Percentiles rank a stretch among this genome's conserved stretches.
These are phyloP conservation scores for Labroides dimidiatus DNA, from an alignment of 2,797 vertebrate genomes.

Conservation along the genomic window DNA sequence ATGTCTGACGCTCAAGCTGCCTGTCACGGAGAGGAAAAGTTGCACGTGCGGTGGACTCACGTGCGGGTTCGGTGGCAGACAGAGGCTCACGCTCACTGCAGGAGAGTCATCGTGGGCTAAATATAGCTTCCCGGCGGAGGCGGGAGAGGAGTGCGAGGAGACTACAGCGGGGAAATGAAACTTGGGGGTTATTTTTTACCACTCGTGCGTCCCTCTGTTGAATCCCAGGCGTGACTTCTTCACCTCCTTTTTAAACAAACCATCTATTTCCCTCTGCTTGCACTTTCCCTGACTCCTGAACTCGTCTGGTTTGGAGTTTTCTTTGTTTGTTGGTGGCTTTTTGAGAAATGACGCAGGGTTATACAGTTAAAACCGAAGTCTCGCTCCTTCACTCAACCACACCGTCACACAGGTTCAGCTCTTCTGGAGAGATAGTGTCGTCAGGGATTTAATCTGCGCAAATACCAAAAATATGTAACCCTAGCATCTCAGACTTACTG, in stretches of 20 bases:
- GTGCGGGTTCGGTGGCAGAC: slow-evolving; percentile 68
- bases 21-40: slow-evolving; percentile 17
- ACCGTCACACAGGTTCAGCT: not conserved
- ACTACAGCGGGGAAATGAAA: slow-evolving; percentile 67
- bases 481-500: slow-evolving; percentile 1
- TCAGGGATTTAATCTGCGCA: not conserved
- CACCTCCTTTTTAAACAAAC: slow-evolving; percentile 23
- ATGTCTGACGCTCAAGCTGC: slow-evolving; percentile 36
- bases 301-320: not conserved
- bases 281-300: not conserved
- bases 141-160: slow-evolving; percentile 46
- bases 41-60: slow-evolving; percentile 72
- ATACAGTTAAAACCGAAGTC: not conserved
- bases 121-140: slow-evolving; percentile 64
- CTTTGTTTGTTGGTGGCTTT: too few species aligned
- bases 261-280: slow-evolving; percentile 25
- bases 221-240: slow-evolving; percentile 36
- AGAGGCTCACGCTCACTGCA: slow-evolving; percentile 46
- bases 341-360: not conserved
- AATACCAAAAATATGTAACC: slow-evolving; percentile 10
- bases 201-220: slow-evolving; percentile 20
- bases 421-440: not conserved
- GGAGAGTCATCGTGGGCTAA: slow-evolving; percentile 72
- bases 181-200: slow-evolving; percentile 71
- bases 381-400: not conserved